Evolutionary conservation across 2,113 vertebrate genomes (phyloP).

Genomic region (Peromyscus maniculatus): DNA sequence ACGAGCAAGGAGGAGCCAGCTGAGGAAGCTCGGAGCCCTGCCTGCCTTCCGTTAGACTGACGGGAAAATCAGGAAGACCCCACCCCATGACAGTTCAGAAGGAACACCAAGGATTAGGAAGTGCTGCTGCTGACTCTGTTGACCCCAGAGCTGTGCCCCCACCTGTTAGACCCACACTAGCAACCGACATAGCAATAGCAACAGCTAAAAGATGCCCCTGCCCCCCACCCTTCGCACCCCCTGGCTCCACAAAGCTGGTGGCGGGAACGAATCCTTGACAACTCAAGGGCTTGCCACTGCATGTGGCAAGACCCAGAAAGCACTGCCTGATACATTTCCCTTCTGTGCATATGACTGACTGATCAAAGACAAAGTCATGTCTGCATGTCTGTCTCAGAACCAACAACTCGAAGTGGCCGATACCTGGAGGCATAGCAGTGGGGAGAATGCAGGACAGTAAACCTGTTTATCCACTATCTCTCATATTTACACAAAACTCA

Average conservation of each 20-base stretch:
- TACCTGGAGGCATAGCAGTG: neutral
- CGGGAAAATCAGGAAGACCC: neutral
- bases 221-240: neutral
- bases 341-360: neutral
- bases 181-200: neutral
- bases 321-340: neutral
- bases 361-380: neutral
- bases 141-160: neutral
- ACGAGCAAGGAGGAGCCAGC: neutral
- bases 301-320: neutral
- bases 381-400: neutral
- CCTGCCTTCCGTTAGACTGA: neutral
- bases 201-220: neutral
- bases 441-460: neutral
- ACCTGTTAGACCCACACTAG: neutral
- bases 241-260: neutral
- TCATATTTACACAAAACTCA: conserved; percentile 7
- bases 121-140: neutral
- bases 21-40: neutral
- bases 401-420: neutral
- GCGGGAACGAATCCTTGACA: neutral
- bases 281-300: neutral
- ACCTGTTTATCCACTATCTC: neutral
- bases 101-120: neutral
- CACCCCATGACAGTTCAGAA: neutral